Evolutionary conservation across 2,113 vertebrate species (phyloP).

Genomic region (Charadrius vociferus): DNA sequence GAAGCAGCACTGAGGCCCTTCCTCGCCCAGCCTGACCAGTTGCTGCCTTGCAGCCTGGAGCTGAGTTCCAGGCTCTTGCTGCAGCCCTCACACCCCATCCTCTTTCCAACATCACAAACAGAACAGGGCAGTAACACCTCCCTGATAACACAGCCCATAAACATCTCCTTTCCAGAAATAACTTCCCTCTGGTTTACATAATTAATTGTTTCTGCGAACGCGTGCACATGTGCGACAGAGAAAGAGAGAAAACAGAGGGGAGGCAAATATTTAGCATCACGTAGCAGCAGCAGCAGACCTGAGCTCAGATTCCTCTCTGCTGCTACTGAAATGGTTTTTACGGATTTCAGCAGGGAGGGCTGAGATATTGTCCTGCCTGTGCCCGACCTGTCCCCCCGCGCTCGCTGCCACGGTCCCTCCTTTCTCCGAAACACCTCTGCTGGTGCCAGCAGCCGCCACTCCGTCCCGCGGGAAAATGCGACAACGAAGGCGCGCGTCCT

Average conservation of each 20-base stretch:
- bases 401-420: accelerated
- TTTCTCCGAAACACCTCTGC: background rate
- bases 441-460: accelerated
- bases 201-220: background rate
- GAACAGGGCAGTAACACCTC: background rate
- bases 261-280: background rate
- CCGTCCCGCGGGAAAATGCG: background rate
- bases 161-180: background rate
- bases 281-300: background rate
- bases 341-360: background rate
- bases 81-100: accelerated
- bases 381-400: background rate
- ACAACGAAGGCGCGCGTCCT: background rate
- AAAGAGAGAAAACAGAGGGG: background rate
- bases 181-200: background rate
- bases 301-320: background rate
- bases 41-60: background rate
- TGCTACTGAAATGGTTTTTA: background rate
- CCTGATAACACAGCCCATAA: background rate
- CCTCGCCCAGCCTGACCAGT: background rate
- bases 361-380: background rate
- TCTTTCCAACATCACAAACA: background rate
- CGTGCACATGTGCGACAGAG: background rate
- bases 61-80: background rate
- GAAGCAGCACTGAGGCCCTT: background rate